Conservation (phyloP, 2,888 invertebrate genomes). For the Epistrophella euchroma region DNA sequence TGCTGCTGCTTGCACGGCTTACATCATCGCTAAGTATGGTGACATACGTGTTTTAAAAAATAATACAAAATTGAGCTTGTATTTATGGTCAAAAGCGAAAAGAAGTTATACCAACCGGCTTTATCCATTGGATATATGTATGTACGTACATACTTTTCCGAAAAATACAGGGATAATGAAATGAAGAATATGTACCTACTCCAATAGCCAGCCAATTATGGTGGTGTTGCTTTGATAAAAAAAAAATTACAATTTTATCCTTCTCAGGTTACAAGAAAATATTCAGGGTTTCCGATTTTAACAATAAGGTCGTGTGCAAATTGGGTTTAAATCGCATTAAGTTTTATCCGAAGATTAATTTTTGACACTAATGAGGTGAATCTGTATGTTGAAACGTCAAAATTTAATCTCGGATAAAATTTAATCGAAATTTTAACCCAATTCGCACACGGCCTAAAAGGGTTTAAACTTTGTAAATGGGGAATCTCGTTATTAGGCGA, state of each 20-base stretch:
- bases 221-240: slow-evolving; percentile 32
- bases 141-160: slow-evolving; percentile 52
- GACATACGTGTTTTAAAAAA: slow-evolving; percentile 52
- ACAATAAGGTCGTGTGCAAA: too few relatives aligned
- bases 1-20: slow-evolving; percentile 33
- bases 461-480: too few relatives aligned
- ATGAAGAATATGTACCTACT: not conserved
- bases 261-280: not conserved
- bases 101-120: slow-evolving; percentile 52
- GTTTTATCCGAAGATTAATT: too few relatives aligned
- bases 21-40: slow-evolving; percentile 70
- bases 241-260: not conserved
- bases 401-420: too few relatives aligned
- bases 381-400: too few relatives aligned
- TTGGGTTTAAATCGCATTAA: too few relatives aligned
- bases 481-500: too few relatives aligned
- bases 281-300: too few relatives aligned
- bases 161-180: not conserved
- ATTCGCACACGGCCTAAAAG: too few relatives aligned
- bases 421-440: too few relatives aligned
- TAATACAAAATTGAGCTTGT: slow-evolving; percentile 54
- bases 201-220: slow-evolving; percentile 45
- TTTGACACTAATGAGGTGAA: too few relatives aligned
- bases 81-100: slow-evolving; percentile 24
- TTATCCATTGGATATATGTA: slow-evolving; percentile 22